Percentiles rank a stretch among this genome's conserved stretches.
phyloP scores from a whole-genome alignment of 2,888 invertebrate genomes.

The Synanthedon formicaeformis region DNA sequence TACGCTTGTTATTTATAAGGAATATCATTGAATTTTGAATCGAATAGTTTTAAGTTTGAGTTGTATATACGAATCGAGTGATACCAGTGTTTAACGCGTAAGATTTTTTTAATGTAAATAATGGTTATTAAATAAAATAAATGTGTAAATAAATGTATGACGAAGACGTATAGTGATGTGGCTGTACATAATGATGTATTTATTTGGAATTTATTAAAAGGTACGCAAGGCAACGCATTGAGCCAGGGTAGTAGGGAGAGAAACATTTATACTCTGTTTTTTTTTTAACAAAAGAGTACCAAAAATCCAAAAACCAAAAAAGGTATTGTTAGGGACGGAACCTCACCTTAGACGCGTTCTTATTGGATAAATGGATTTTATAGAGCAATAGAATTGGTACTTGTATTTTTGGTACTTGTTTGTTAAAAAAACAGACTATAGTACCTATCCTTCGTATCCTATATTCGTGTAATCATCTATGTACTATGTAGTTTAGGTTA shows the following conservation, averaged over 20 bases:
- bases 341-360: too few relatives aligned
- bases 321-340: too few relatives aligned
- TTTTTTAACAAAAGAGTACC: too few relatives aligned
- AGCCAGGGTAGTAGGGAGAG: slow-evolving; percentile 46
- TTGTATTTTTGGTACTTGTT: too few relatives aligned
- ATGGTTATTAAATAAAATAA: slow-evolving; percentile 11
- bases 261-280: background rate
- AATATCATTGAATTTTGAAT: background rate
- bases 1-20: slow-evolving; percentile 4
- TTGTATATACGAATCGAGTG: background rate
- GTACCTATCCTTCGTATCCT: background rate
- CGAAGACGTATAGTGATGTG: slow-evolving; percentile 53
- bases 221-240: slow-evolving; percentile 36
- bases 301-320: too few relatives aligned
- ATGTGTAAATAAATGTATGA: slow-evolving; percentile 8
- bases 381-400: too few relatives aligned
- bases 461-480: background rate
- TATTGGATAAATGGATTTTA: too few relatives aligned
- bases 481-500: background rate
- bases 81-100: too few relatives aligned
- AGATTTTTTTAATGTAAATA: background rate
- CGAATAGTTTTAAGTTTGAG: background rate
- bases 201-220: slow-evolving; percentile 10
- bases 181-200: slow-evolving; percentile 38
- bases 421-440: background rate